Conservation (phyloP, 2,888 invertebrate genomes). For the Drosophila neotestacea region DNA sequence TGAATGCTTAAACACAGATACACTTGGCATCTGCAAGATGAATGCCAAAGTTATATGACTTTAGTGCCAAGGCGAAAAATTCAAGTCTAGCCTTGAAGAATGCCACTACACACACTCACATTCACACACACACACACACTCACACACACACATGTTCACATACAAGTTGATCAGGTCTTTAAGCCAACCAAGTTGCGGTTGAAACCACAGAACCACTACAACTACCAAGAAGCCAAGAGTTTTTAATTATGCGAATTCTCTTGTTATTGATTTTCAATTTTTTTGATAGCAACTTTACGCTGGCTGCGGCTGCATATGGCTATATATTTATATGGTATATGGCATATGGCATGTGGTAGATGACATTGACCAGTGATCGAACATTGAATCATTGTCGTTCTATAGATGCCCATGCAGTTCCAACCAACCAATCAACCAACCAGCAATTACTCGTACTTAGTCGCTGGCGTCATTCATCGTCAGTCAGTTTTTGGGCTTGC, state of each 20-base stretch:
- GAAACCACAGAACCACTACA: conserved; percentile 46
- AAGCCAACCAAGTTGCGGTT: conserved; percentile 71
- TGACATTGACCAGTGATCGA: conserved; percentile 47
- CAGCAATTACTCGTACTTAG: conserved; percentile 23
- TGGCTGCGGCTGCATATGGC: conserved; percentile 9
- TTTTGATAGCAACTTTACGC: conserved; percentile 10
- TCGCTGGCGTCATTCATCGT: conserved; percentile 56
- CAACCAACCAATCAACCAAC: background rate
- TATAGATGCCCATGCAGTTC: conserved; percentile 31
- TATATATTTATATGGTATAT: background rate
- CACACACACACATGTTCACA: conserved; percentile 19
- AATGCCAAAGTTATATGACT: conserved; percentile 79
- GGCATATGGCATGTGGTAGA: conserved; percentile 11
- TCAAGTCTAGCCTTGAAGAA: conserved; percentile 72
- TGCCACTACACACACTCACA: conserved; percentile 39
- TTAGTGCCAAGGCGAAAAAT: conserved; percentile 79
- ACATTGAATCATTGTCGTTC: conserved; percentile 19
- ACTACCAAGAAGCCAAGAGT: conserved; percentile 54
- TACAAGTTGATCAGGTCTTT: conserved; percentile 67
- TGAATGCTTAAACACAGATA: conserved; percentile 49
- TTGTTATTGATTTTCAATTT: conserved; percentile 33
- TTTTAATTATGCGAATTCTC: conserved; percentile 62
- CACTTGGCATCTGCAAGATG: conserved; percentile 65
- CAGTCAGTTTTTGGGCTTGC: conserved; percentile 57
- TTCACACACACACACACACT: conserved; percentile 17